phyloP scores from a whole-genome alignment of 1,140 invertebrate species.

The Pseudomyrmex sp. region DNA sequence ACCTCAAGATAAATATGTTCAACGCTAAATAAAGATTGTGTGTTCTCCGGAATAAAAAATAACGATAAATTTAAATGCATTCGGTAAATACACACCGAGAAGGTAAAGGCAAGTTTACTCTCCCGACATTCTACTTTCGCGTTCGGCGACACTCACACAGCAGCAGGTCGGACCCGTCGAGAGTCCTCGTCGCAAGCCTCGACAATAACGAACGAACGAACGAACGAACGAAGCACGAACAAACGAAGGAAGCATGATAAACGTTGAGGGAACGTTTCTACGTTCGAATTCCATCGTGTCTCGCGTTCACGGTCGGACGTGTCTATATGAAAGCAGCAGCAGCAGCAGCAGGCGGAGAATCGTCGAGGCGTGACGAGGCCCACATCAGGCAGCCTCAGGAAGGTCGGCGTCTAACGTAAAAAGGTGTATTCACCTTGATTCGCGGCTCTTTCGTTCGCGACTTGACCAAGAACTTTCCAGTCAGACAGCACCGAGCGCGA shows the following conservation, averaged over 20 bases:
- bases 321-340: constrained; percentile 65
- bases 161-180: not conserved
- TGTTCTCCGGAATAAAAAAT: too few relatives aligned
- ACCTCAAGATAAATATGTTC: too few relatives aligned
- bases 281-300: constrained; percentile 67
- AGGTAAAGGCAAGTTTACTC: not conserved
- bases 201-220: not conserved
- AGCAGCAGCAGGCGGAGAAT: constrained; percentile 23
- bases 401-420: constrained; percentile 69
- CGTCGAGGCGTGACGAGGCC: constrained; percentile 71
- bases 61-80: too few relatives aligned
- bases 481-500: constrained; percentile 31
- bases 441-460: constrained; percentile 65
- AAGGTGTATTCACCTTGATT: constrained; percentile 75
- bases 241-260: constrained; percentile 26
- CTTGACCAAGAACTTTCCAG: constrained; percentile 71
- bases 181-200: not conserved
- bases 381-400: constrained; percentile 68
- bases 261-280: constrained; percentile 35
- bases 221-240: not conserved
- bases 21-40: too few relatives aligned
- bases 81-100: too few relatives aligned
- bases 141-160: not conserved
- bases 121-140: not conserved
- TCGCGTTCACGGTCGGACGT: constrained; percentile 70